Evolutionary conservation across 1,140 invertebrate genomes (phyloP), one percentile per base, ranked within the genome.

Genomic region (Lasioglossum baleicum): DNA sequence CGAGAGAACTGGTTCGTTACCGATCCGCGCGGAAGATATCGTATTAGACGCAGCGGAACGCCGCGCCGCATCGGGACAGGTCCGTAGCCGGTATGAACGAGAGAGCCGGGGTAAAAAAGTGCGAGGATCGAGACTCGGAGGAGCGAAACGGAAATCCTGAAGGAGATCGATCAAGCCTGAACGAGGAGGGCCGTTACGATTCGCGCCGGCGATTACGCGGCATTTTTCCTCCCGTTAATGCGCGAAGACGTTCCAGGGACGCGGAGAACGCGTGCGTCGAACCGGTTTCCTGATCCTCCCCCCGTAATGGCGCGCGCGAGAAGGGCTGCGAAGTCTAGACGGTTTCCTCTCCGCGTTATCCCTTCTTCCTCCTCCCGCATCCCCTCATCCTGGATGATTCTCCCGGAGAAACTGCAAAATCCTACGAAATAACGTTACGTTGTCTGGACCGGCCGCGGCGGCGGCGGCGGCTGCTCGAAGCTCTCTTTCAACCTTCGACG

Each of bases 281-380:
- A 75, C 15, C 44, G 71, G 77, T 80, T 70, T 63, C 66, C 17
- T 31, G 82, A 76, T 81, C 83, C 75, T 80, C 67, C 58, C 68
- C 53, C 71, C 10, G 44, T 11, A 13, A 13, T 11, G 44, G 44
- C 44, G 10, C 13, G 10, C 10, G 44, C 10, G 44, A 11, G 35
- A 35, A 68, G 65, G 40, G 61, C 40, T n/a, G 40, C 35, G 44
- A 83, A 58, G 84, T 87, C 86, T 87, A 87, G 86, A 87, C 86
- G 83, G 69, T 74, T 58, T 66, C 72, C 68, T 74, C 64, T 13
- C 44, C 60, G 8, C 42, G 48, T 20, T 35, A 7, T 7, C 20
- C 56, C 51, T 53, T 53, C 44, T 10, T 0, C 15, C 15, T 15
- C 13, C 51, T 2, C 51, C 17, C 31, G 20, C n/a, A 17, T 69